These are phyloP conservation scores for Eupithecia abbreviata DNA, from an alignment of 2,888 invertebrate species.

Conservation along the genomic window DNA sequence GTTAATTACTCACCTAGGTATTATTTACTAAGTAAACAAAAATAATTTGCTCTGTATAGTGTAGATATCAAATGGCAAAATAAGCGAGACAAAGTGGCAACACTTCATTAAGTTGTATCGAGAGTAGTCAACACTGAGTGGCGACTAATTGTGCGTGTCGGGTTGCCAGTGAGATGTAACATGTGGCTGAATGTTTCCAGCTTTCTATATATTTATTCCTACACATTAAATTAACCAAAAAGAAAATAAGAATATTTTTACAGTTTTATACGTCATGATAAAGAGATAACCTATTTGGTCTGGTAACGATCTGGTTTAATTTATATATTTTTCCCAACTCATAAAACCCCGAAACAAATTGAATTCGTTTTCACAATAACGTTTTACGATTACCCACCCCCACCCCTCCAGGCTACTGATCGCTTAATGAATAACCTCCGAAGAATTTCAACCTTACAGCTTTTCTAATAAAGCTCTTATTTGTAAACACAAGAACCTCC, in stretches of 20 bases:
- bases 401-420: constrained; percentile 44
- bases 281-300: neutral
- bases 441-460: constrained; percentile 29
- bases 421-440: constrained; percentile 42
- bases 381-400: constrained; percentile 46
- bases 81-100: constrained; percentile 23
- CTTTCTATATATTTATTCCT: neutral
- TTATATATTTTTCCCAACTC: constrained; percentile 11
- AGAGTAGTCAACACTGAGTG: constrained; percentile 48
- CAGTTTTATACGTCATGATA: neutral
- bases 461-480: neutral
- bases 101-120: constrained; percentile 28
- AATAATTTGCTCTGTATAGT: neutral
- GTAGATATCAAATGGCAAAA: constrained; percentile 22
- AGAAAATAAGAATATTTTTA: neutral
- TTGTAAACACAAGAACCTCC: neutral
- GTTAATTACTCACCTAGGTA: neutral
- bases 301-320: neutral
- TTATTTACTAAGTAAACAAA: neutral
- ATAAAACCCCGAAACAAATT: constrained; percentile 38
- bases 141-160: constrained; percentile 44
- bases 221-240: neutral
- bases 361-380: constrained; percentile 46
- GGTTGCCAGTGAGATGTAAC: constrained; percentile 35
- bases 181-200: constrained; percentile 8